Evolutionary conservation across 2,888 invertebrate genomes (phyloP).

Genomic region (Xanthostigma xanthostigma): DNA sequence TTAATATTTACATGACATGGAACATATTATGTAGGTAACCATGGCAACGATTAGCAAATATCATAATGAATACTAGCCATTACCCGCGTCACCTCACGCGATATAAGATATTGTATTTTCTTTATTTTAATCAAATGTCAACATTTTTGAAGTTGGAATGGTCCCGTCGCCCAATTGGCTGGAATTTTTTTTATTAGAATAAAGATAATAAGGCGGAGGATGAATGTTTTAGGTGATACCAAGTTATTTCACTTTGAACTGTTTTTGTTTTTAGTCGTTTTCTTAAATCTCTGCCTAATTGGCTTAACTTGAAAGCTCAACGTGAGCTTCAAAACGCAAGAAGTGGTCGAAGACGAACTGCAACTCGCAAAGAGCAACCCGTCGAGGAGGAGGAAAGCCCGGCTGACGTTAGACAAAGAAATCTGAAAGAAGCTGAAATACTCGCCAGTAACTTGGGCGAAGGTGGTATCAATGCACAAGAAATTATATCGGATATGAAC

Average conservation of each 20-base stretch:
- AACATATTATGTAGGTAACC: too few relatives aligned
- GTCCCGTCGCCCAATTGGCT: too few relatives aligned
- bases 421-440: constrained; percentile 82
- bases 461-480: constrained; percentile 66
- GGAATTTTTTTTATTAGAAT: too few relatives aligned
- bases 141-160: too few relatives aligned
- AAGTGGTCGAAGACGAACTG: constrained; percentile 18
- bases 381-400: constrained; percentile 64
- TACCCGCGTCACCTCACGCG: too few relatives aligned
- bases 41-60: too few relatives aligned
- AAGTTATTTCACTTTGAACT: not conserved
- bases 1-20: too few relatives aligned
- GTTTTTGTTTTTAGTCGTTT: not conserved
- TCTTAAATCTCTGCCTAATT: constrained; percentile 60
- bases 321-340: constrained; percentile 27
- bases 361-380: constrained; percentile 32
- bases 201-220: too few relatives aligned
- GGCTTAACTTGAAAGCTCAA: constrained; percentile 47
- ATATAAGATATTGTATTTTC: too few relatives aligned
- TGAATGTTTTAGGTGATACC: too few relatives aligned
- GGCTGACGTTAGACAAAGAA: constrained; percentile 60
- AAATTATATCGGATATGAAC: constrained; percentile 73
- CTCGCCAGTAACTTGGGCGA: constrained; percentile 83
- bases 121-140: too few relatives aligned
- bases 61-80: too few relatives aligned